Conservation (phyloP, 1,140 invertebrate species). For the Sesamia nonagrioides region DNA sequence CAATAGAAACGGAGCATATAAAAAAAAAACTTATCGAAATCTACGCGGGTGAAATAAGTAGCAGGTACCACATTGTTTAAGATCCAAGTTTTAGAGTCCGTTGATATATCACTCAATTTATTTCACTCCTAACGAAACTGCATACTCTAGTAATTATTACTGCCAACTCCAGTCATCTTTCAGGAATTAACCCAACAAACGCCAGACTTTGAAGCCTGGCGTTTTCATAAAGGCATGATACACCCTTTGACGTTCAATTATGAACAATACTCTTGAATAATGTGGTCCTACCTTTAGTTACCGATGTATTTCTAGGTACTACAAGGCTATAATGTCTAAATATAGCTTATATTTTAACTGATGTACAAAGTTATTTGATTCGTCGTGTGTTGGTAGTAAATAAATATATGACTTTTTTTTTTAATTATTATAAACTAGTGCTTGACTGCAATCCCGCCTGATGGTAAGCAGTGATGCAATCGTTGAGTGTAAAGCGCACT, state of each 20-base stretch:
- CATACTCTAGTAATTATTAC: not conserved
- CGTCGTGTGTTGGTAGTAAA: not conserved
- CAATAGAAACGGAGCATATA: too few relatives aligned
- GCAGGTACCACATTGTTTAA: too few relatives aligned
- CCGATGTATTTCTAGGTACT: not conserved
- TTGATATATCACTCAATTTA: too few relatives aligned
- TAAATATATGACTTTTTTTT: not conserved
- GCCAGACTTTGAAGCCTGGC: not conserved
- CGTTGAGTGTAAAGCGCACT: too few relatives aligned
- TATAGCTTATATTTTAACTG: not conserved
- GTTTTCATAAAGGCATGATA: constrained; percentile 16
- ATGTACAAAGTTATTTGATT: constrained; percentile 13
- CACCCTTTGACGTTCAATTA: constrained; percentile 15
- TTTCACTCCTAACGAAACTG: not conserved
- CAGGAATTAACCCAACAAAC: not conserved
- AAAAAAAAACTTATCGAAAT: too few relatives aligned
- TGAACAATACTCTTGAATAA: not conserved
- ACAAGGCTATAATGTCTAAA: constrained; percentile 6
- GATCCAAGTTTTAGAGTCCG: too few relatives aligned
- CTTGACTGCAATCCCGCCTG: too few relatives aligned
- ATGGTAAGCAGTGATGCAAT: too few relatives aligned
- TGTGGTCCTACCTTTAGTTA: not conserved
- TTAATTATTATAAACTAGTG: too few relatives aligned
- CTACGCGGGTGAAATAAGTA: too few relatives aligned
- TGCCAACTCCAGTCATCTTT: not conserved